Conservation (phyloP, 2,797 vertebrate genomes). For the Champsocephalus gunnari region DNA sequence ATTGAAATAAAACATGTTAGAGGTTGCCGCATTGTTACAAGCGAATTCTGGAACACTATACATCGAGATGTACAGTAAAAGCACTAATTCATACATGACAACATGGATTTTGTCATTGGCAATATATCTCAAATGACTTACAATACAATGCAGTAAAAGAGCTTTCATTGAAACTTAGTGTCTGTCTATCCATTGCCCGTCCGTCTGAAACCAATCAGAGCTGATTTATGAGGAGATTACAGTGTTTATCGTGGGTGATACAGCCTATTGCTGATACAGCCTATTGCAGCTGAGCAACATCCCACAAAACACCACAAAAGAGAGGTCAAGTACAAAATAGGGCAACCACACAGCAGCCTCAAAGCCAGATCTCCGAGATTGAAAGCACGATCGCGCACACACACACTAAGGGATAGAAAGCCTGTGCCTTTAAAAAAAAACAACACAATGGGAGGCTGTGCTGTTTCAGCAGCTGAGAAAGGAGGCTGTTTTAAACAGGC, state of each 20-base stretch:
- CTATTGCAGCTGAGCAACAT: conserved; percentile 26
- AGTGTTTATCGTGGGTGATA: conserved; percentile 39
- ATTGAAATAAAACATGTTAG: conserved; percentile 10
- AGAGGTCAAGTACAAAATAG: conserved; percentile 39
- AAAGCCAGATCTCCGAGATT: conserved; percentile 26
- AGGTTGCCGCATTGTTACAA: conserved; percentile 13
- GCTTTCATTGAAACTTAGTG: conserved; percentile 34
- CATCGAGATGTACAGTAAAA: conserved; percentile 21
- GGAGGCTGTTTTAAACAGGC: conserved; percentile 43
- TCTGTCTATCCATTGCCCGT: conserved; percentile 29
- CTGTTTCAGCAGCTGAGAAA: conserved; percentile 40
- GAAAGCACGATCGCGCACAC: neutral
- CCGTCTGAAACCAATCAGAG: conserved; percentile 48
- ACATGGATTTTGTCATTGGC: conserved; percentile 5
- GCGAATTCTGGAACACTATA: conserved; percentile 4
- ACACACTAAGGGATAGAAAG: conserved; percentile 8
- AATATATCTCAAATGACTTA: conserved; percentile 20
- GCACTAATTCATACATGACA: conserved; percentile 14
- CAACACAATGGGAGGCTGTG: conserved; percentile 52
- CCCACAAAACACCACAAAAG: conserved; percentile 42
- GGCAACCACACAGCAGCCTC: conserved; percentile 19
- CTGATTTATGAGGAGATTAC: conserved; percentile 63
- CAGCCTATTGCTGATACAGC: conserved; percentile 23
- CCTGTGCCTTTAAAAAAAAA: conserved; percentile 42
- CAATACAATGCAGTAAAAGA: conserved; percentile 33